Conservation (phyloP, 2,888 invertebrate species). For the Aphelenchoides bicaudatus region DNA sequence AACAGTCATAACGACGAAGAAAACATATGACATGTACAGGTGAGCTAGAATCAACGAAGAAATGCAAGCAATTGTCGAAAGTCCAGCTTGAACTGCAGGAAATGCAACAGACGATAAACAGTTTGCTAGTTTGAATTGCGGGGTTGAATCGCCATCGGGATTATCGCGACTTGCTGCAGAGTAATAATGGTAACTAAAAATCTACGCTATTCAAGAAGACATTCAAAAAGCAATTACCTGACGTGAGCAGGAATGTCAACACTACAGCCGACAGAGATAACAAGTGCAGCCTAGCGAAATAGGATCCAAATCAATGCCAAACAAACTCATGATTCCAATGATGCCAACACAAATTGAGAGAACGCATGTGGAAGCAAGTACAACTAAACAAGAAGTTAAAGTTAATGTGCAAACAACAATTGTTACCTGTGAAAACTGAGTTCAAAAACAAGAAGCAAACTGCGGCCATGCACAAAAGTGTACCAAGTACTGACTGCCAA, state of each 20-base stretch:
- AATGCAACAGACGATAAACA: conserved; percentile 41
- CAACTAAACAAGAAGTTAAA: too few relatives aligned
- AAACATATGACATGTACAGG: conserved; percentile 52
- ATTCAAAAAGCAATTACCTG: neutral
- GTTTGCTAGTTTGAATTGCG: conserved; percentile 32
- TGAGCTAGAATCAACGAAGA: conserved; percentile 49
- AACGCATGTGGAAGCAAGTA: conserved; percentile 49
- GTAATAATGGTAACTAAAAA: conserved; percentile 54
- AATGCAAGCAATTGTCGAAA: conserved; percentile 54
- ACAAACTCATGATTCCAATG: conserved; percentile 52
- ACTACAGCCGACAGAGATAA: conserved; percentile 56
- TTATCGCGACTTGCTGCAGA: conserved; percentile 22
- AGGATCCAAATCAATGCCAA: conserved; percentile 53
- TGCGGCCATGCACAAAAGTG: conserved; percentile 51
- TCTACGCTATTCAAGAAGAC: conserved; percentile 32
- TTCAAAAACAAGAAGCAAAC: conserved; percentile 57
- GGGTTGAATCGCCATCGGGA: conserved; percentile 20
- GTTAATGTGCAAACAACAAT: too few relatives aligned
- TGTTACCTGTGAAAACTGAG: conserved; percentile 53
- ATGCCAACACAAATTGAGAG: conserved; percentile 52
- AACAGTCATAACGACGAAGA: conserved; percentile 42
- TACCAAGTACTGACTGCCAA: conserved; percentile 48
- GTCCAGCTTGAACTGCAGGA: conserved; percentile 39
- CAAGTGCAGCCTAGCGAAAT: conserved; percentile 57
- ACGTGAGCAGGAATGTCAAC: conserved; percentile 56